A percentile compares a stretch with the other conserved stretches of the same genome.
Evolutionary conservation across 2,888 invertebrate genomes (phyloP).

Genomic region (Dorcus hopei): DNA sequence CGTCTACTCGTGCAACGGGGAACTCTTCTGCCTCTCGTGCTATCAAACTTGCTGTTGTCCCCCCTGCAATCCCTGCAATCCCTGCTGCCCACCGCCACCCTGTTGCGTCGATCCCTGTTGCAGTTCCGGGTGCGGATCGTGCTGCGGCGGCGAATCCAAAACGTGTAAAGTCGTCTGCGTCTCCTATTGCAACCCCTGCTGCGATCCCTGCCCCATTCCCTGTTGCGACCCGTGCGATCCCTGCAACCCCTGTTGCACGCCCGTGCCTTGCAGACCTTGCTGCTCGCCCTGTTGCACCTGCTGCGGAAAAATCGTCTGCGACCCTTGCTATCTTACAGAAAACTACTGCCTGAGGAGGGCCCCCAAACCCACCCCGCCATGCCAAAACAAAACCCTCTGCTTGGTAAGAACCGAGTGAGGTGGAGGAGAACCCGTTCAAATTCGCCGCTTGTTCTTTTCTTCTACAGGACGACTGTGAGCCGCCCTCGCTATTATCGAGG

Average conservation of each 20-base stretch:
- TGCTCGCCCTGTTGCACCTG: slow-evolving; percentile 25
- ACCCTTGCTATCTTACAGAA: slow-evolving; percentile 18
- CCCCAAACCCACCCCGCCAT: slow-evolving; percentile 12
- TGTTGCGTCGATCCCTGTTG: slow-evolving; percentile 27
- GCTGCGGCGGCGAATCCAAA: slow-evolving; percentile 19
- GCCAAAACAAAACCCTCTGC: slow-evolving; percentile 19
- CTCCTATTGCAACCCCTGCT: slow-evolving; percentile 5
- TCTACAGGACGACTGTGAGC: slow-evolving; percentile 16
- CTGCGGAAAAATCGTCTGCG: slow-evolving; percentile 21
- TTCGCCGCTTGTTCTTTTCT: background rate
- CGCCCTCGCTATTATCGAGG: background rate
- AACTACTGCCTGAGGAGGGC: slow-evolving; percentile 28
- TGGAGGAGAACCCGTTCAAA: background rate
- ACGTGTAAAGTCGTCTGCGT: slow-evolving; percentile 7
- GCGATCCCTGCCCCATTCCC: slow-evolving; percentile 11
- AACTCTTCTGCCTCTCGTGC: slow-evolving; percentile 44
- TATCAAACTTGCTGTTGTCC: slow-evolving; percentile 21
- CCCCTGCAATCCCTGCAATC: slow-evolving; percentile 7
- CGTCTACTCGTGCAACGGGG: slow-evolving; percentile 36
- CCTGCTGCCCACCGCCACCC: slow-evolving; percentile 5
- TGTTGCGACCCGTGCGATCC: slow-evolving; percentile 18
- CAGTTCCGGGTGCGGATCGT: slow-evolving; percentile 21
- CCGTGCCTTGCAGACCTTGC: slow-evolving; percentile 26
- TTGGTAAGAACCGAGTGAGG: slow-evolving; percentile 17
- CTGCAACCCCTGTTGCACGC: slow-evolving; percentile 23